phyloP scores from a whole-genome alignment of 92 coral and sea anemone species.

The Palythoa grandiflora region DNA sequence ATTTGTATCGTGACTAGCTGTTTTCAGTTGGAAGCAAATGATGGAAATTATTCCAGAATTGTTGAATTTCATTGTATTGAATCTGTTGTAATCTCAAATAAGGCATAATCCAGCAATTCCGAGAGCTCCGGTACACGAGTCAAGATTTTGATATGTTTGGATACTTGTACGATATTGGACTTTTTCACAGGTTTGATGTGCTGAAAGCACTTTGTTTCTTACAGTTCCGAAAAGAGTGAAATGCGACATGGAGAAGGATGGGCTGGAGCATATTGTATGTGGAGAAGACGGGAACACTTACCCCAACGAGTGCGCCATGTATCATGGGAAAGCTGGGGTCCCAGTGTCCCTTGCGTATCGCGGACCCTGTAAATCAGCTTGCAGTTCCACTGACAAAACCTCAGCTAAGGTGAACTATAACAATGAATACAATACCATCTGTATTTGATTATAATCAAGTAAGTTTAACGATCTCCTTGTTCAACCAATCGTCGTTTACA shows the following conservation, averaged over 20 bases:
- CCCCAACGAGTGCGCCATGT: constrained; percentile 76
- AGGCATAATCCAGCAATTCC: too few species aligned
- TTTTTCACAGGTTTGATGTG: too few species aligned
- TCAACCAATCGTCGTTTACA: neutral
- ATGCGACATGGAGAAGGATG: constrained; percentile 44
- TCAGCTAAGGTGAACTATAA: constrained; percentile 16
- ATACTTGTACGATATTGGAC: too few species aligned
- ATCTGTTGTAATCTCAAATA: too few species aligned
- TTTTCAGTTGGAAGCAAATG: too few species aligned
- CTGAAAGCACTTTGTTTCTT: too few species aligned
- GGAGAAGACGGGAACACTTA: constrained; percentile 86
- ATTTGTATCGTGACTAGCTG: too few species aligned
- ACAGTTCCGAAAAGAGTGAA: constrained; percentile 49
- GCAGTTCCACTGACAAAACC: constrained; percentile 57
- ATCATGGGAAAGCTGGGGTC: constrained; percentile 32
- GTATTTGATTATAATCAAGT: neutral
- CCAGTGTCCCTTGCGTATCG: constrained; percentile 81
- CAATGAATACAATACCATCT: neutral
- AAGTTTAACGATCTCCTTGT: neutral
- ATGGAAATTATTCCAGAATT: too few species aligned
- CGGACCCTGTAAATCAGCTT: constrained; percentile 83
- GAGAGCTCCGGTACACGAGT: too few species aligned
- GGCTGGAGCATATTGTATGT: constrained; percentile 66
- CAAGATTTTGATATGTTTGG: too few species aligned
- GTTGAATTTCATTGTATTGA: too few species aligned